Base-by-base conservation (phyloP, 64 coral and sea anemone genomes). In the Montipora foliosa region DNA sequence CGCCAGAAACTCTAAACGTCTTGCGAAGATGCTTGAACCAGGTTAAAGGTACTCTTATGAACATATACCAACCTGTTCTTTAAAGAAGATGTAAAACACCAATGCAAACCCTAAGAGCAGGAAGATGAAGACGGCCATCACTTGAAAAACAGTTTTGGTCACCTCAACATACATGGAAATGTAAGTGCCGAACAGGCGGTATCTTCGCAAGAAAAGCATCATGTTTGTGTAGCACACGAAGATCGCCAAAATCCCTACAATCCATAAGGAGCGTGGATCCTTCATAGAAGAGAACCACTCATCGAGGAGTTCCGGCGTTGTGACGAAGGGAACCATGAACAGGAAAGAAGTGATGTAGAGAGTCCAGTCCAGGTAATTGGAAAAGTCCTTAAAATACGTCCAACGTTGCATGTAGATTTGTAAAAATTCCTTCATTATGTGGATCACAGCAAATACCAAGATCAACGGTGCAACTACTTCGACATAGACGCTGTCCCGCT, bases 141-240 rank as follows among this genome's bases (percentile, higher is more conserved):
- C 95, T 78, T 67, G 76, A 17, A 96, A 29, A 46, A 96, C 71
- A 19, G 89, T 96, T 14, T 91, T 91, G 49, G 88, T 50, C n/a
- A 96, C 95, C 76, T 93, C 95, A 17, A 93, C 5, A 90, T 93
- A 96, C 95, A 96, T 96, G 8, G 95, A 71, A 22, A 96, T 92
- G 57, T 96, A 96, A 11, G 92, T 76, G 2, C 95, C 95, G 47
- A 93, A 89, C 49, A 91, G 5, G 13, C 69, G 48, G 19, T 82
- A 96, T 52, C 95, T 88, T 71, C 95, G 73, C 8, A 96, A 88
- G 73, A 96, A 96, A 45, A 96, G 75, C 25, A 96, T 83, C 21
- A 96, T 82, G 64, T 96, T 96, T 22, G 79, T 87, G 55, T 93
- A 93, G 70, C 95, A 93, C 6, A 93, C 59, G 78, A 93, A 93